Conservation (phyloP, 2,888 invertebrate species). For the Hypolimnas misippus region DNA sequence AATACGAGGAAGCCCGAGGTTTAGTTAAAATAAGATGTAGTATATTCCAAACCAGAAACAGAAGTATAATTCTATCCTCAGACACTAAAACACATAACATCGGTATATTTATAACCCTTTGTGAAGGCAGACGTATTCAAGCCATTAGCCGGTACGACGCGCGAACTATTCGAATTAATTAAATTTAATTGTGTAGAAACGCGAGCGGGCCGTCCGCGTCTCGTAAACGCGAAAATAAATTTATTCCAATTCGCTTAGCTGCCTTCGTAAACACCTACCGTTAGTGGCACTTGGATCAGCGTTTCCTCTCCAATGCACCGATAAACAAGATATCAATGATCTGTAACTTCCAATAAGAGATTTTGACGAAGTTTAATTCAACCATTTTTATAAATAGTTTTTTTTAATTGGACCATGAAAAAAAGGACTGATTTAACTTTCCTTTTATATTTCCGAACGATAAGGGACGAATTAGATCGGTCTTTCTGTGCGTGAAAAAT, state of each 20-base stretch:
- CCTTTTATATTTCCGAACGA: no score
- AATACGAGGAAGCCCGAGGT: neutral
- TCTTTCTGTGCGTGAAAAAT: no score
- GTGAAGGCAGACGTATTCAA: slow-evolving; percentile 68
- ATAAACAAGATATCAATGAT: neutral
- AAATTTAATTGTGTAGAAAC: slow-evolving; percentile 81
- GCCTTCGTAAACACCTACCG: slow-evolving; percentile 44
- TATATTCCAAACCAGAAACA: slow-evolving; percentile 18
- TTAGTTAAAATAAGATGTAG: neutral
- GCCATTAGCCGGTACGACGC: slow-evolving; percentile 74
- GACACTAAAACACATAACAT: slow-evolving; percentile 40
- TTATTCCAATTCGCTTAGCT: slow-evolving; percentile 50
- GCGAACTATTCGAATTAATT: slow-evolving; percentile 82
- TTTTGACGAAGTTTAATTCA: neutral
- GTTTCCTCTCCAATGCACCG: neutral
- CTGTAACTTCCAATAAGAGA: neutral
- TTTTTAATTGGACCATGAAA: neutral
- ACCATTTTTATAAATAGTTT: no score
- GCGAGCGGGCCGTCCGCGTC: slow-evolving; percentile 53
- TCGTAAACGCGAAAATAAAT: slow-evolving; percentile 60
- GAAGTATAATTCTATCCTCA: slow-evolving; percentile 31
- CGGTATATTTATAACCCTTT: slow-evolving; percentile 67
- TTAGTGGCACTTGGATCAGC: slow-evolving; percentile 36
- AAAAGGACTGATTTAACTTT: neutral
- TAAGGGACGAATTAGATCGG: no score